These are phyloP conservation scores for Cossypha caffra DNA, from an alignment of 2,797 vertebrate species.

Conservation along the genomic window DNA sequence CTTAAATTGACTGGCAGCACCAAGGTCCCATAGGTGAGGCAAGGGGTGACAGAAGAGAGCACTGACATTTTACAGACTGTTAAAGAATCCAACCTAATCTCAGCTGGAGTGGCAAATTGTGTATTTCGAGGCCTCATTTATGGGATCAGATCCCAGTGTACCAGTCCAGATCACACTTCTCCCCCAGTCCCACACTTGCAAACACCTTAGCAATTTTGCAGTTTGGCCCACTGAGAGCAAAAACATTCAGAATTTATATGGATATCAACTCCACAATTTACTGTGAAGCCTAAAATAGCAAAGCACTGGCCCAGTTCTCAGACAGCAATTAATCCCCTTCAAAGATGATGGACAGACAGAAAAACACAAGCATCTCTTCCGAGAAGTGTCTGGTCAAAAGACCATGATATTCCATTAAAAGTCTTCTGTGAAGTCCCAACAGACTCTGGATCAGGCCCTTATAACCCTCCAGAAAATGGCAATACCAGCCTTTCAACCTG, in stretches of 20 bases:
- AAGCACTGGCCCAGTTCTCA: background rate
- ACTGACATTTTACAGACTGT: background rate
- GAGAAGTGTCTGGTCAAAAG: background rate
- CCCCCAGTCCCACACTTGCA: background rate
- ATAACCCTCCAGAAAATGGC: background rate
- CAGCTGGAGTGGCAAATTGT: background rate
- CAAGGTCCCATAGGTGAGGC: background rate
- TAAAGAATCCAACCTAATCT: background rate
- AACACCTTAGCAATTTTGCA: background rate
- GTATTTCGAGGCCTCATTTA: background rate
- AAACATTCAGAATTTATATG: background rate
- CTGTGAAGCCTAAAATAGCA: background rate
- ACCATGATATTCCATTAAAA: rapidly evolving
- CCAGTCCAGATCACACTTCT: background rate
- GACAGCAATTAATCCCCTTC: background rate
- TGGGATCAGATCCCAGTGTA: background rate
- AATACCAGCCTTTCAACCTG: background rate
- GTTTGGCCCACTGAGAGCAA: background rate
- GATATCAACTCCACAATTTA: background rate
- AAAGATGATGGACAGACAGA: background rate
- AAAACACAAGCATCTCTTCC: background rate
- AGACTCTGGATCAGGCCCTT: background rate
- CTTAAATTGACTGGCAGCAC: background rate
- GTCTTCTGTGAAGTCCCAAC: background rate
- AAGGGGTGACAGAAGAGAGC: background rate